Base-by-base conservation (phyloP, 1,140 invertebrate genomes). In the Parasteatoda tepidariorum region DNA sequence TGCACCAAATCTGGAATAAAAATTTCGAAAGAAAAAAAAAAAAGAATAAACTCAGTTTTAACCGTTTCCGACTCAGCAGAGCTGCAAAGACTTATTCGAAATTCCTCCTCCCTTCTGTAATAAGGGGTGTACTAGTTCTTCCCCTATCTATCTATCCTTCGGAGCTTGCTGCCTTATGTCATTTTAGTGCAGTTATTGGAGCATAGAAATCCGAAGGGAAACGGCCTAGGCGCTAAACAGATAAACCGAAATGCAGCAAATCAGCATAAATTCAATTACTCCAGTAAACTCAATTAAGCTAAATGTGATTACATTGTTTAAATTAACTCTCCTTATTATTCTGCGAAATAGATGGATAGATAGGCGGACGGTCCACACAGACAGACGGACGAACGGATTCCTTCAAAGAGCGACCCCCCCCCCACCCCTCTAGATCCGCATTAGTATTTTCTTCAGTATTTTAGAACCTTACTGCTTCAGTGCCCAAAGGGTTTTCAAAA, bases 281-380 rank as follows among this genome's bases (percentile, higher is more conserved):
- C 70, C 70, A 83, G 68, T 70, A 83, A 83, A 83, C 81, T 83
- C 81, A 83, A 83, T 83, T 83, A 83, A 83, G 81, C 81, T 83
- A 83, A 83, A 83, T 83, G 81, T 83, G 81, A 83, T 83, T 83
- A 83, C 81, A 83, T 83, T 83, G 81, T 83, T 83, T 83, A 83
- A 83, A 83, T 83, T 83, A 83, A 83, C 81, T 83, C 81, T 74
- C 81, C 81, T 83, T 83, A 83, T 83, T 83, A 83, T 83, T 83
- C 81, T 33, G 31, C 22, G 55, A 83, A 70, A 82, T 82, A 82
- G 78, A 82, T 82, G 57, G 78, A 81, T 81, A 71, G 78, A 82
- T 82, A 62, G 73, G 41, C 55, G 31, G 54, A 59, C 33, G 31
- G 73, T 61, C 24, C 57, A n/a, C n/a, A 59, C 15, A 68, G 34